A percentile compares a stretch with the other conserved stretches of the same genome.
Evolutionary conservation across 2,888 invertebrate genomes (phyloP).

Genomic region (Protonemura montana): DNA sequence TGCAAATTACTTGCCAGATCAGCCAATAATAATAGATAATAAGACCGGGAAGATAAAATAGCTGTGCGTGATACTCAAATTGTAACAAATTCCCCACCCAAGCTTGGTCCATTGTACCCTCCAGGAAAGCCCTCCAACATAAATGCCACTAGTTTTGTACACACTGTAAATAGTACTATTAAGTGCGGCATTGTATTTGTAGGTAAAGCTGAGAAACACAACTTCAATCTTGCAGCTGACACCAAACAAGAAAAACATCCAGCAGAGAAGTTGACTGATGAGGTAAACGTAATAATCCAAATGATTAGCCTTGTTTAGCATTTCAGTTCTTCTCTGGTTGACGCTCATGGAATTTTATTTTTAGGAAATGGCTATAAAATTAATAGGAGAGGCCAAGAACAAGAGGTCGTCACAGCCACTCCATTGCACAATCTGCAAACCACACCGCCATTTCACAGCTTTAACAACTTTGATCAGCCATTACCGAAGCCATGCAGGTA

Average conservation of each 20-base stretch:
- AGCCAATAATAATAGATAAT: too few species aligned
- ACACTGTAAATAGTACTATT: too few species aligned
- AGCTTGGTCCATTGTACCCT: too few species aligned
- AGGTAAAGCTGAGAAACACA: too few species aligned
- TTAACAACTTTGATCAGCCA: constrained; percentile 67
- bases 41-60: too few species aligned
- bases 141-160: too few species aligned
- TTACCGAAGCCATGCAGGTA: constrained; percentile 67
- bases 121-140: too few species aligned
- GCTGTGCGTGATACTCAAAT: too few species aligned
- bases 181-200: too few species aligned
- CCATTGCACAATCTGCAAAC: constrained; percentile 65
- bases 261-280: constrained; percentile 54
- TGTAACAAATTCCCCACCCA: too few species aligned
- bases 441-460: constrained; percentile 65
- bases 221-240: not conserved
- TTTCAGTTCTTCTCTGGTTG: too few species aligned
- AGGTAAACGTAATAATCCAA: constrained; percentile 49
- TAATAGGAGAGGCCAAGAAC: constrained; percentile 60
- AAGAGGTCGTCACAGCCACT: constrained; percentile 56
- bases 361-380: constrained; percentile 62
- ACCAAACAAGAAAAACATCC: not conserved
- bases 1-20: not conserved
- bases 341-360: not conserved
- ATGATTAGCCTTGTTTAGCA: too few species aligned